Conservation (phyloP, 2,888 invertebrate species). For the Cephalotes varians region DNA sequence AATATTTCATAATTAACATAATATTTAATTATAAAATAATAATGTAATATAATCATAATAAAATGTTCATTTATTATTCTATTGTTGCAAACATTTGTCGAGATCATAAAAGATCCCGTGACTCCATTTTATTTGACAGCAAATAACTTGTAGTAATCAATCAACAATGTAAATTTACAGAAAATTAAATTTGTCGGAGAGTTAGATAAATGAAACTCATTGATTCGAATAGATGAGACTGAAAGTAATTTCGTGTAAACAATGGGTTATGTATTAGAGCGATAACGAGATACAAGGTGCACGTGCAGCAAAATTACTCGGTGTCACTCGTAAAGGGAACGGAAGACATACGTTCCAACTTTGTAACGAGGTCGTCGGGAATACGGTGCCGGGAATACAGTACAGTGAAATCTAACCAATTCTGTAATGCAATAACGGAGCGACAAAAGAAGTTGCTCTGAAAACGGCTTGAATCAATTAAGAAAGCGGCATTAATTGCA, state of each 20-base stretch:
- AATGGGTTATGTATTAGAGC: not conserved
- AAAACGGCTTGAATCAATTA: not conserved
- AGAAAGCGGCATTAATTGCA: not conserved
- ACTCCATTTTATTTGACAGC: not conserved
- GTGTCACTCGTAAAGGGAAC: constrained; percentile 35
- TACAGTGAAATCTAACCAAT: constrained; percentile 30
- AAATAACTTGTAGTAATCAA: not conserved
- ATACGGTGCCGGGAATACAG: constrained; percentile 37
- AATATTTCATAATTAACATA: no score
- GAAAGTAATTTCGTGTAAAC: not conserved
- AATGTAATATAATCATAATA: not conserved
- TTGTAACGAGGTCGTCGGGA: constrained; percentile 56
- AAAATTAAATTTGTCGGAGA: constrained; percentile 3
- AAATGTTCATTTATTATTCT: not conserved
- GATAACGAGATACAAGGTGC: constrained; percentile 8
- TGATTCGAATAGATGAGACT: not conserved
- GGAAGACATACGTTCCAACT: constrained; percentile 54
- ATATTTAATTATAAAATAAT: no score
- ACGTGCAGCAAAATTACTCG: constrained; percentile 55
- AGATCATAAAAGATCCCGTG: not conserved
- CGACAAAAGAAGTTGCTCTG: not conserved
- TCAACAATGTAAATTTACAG: not conserved
- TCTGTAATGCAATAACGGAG: constrained; percentile 44
- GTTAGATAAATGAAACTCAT: not conserved
- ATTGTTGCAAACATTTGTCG: not conserved